These are phyloP conservation scores for Clupea harengus DNA, from an alignment of 2,113 vertebrate species.

Conservation along the genomic window DNA sequence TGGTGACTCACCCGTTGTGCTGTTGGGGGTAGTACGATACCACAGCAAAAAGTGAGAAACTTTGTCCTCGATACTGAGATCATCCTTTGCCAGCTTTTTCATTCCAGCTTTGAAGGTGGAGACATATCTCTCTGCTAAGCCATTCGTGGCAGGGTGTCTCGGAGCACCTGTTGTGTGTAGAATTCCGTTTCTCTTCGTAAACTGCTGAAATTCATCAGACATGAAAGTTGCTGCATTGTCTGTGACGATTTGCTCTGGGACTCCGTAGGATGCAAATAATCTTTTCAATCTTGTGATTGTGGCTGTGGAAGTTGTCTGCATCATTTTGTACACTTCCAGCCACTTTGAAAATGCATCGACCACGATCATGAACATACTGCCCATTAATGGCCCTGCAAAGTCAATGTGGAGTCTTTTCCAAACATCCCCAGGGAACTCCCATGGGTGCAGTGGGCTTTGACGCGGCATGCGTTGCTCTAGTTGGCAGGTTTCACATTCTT, in stretches of 20 bases:
- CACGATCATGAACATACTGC: slow-evolving; percentile 31
- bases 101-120: slow-evolving; percentile 15
- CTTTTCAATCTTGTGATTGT: slow-evolving; percentile 32
- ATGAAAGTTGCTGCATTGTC: slow-evolving; percentile 29
- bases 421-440: slow-evolving; percentile 32
- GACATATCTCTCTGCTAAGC: slow-evolving; percentile 17
- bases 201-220: slow-evolving; percentile 27
- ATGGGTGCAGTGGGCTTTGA: slow-evolving; percentile 26
- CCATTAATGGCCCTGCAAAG: slow-evolving; percentile 31
- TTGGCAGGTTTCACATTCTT: slow-evolving; percentile 24
- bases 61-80: slow-evolving; percentile 24
- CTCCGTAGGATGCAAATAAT: slow-evolving; percentile 26
- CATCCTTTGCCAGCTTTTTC: neutral
- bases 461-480: slow-evolving; percentile 15
- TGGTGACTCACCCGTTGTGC: slow-evolving; percentile 25
- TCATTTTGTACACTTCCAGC: slow-evolving; percentile 21
- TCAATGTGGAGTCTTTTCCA: slow-evolving; percentile 36
- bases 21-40: slow-evolving; percentile 24
- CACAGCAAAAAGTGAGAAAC: slow-evolving; percentile 21
- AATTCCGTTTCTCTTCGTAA: slow-evolving; percentile 21
- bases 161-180: slow-evolving; percentile 25
- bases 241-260: slow-evolving; percentile 28
- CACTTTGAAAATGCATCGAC: slow-evolving; percentile 29
- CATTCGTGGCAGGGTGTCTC: slow-evolving; percentile 30
- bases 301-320: slow-evolving; percentile 22